phyloP scores from a whole-genome alignment of 2,113 vertebrate species.

The Odontesthes bonariensis region DNA sequence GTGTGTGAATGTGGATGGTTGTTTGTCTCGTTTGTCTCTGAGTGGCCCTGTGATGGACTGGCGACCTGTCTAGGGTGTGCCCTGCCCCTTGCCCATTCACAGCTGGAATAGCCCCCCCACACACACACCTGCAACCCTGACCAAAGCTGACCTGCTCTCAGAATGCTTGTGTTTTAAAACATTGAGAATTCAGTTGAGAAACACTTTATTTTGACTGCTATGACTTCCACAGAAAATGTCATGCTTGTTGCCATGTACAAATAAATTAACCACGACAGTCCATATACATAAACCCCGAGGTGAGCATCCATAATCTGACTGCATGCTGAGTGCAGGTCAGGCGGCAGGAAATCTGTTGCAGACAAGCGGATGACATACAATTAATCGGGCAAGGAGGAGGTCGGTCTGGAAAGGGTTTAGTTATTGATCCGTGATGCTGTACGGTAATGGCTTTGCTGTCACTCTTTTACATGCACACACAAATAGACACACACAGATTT shows the following conservation, averaged over 20 bases:
- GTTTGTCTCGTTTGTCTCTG: no score
- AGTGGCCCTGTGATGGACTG: no score
- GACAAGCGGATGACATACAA: slow-evolving; percentile 29
- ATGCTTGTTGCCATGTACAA: not conserved
- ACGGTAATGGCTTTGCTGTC: slow-evolving; percentile 42
- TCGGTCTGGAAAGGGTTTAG: slow-evolving; percentile 26
- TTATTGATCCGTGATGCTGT: slow-evolving; percentile 36
- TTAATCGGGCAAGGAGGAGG: slow-evolving; percentile 8
- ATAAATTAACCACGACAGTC: not conserved
- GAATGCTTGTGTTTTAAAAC: no score
- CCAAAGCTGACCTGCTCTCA: no score
- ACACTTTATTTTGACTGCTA: no score
- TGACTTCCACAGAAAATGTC: not conserved
- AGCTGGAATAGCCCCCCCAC: no score
- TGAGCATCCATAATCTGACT: slow-evolving; percentile 11
- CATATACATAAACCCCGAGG: not conserved
- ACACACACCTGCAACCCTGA: no score
- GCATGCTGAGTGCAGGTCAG: slow-evolving; percentile 16
- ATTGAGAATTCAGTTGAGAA: no score
- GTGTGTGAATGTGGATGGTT: no score
- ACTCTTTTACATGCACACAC: slow-evolving; percentile 30
- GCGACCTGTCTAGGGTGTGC: no score
- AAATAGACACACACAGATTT: not conserved
- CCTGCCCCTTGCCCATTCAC: no score
- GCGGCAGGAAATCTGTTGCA: slow-evolving; percentile 18